A percentile compares a stretch with the other conserved stretches of the same genome.
These are phyloP conservation scores for Jordanella pulchra DNA, from an alignment of 2,797 vertebrate genomes.

Conservation along the genomic window DNA sequence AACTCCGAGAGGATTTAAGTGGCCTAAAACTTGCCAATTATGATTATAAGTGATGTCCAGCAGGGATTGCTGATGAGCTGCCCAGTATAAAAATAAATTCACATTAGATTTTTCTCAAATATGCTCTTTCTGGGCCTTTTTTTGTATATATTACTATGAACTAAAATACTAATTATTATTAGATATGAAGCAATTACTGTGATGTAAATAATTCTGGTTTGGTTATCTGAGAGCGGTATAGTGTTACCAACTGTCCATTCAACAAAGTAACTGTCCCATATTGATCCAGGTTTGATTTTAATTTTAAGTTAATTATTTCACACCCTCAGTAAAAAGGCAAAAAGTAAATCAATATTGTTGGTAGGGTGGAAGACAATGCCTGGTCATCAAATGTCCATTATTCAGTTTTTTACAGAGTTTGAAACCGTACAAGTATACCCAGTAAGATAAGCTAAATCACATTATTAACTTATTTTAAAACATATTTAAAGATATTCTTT, in stretches of 20 bases:
- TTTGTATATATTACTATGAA: conserved; percentile 20
- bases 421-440: background rate
- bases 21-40: conserved; percentile 56
- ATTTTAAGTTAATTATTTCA: no score
- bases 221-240: background rate
- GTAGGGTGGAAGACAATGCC: no score
- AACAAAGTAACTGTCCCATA: no score
- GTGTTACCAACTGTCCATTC: no score
- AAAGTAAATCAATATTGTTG: no score
- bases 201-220: conserved; percentile 14
- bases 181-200: conserved; percentile 19
- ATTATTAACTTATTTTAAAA: background rate
- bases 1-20: conserved; percentile 58
- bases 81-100: conserved; percentile 17
- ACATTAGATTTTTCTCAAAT: conserved; percentile 7
- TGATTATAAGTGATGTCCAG: conserved; percentile 64
- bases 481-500: background rate
- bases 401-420: no score
- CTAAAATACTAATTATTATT: conserved; percentile 4
- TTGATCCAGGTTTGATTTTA: no score
- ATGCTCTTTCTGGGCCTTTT: conserved; percentile 20
- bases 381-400: no score
- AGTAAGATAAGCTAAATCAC: background rate
- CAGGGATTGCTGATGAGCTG: conserved; percentile 56
- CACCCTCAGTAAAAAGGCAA: no score